phyloP scores from a whole-genome alignment of 1,140 invertebrate species.

The Drosophila repletoides region DNA sequence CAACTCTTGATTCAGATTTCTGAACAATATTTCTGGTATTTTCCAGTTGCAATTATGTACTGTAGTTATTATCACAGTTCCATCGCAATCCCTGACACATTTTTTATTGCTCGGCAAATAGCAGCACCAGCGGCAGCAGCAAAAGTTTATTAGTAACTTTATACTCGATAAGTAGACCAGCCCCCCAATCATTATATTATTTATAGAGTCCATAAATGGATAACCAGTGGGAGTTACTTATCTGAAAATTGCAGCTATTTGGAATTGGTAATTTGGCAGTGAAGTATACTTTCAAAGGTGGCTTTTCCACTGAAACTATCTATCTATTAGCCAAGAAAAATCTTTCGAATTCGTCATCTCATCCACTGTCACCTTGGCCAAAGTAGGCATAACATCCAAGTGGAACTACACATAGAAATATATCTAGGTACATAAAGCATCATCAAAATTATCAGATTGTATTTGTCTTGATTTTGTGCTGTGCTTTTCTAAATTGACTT shows the following conservation, averaged over 20 bases:
- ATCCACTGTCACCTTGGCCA: neutral
- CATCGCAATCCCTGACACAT: neutral
- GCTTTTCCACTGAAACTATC: no score
- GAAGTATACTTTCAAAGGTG: no score
- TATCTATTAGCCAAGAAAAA: no score
- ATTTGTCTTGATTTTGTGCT: slow-evolving; percentile 62
- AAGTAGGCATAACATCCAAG: neutral
- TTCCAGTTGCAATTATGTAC: slow-evolving; percentile 67
- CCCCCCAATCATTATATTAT: neutral
- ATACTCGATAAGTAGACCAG: slow-evolving; percentile 10
- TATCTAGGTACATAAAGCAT: neutral
- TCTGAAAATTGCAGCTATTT: no score
- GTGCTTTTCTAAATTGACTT: slow-evolving; percentile 69
- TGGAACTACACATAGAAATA: neutral
- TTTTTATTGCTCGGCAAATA: slow-evolving; percentile 27
- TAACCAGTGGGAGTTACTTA: no score
- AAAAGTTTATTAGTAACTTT: neutral
- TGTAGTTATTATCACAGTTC: slow-evolving; percentile 40
- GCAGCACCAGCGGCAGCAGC: neutral
- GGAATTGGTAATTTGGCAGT: no score
- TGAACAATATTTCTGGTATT: slow-evolving; percentile 62
- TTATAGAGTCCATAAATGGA: neutral
- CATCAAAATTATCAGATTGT: slow-evolving; percentile 40
- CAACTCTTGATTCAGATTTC: slow-evolving; percentile 35
- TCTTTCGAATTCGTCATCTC: no score